These are phyloP conservation scores for Cacoxenus indagator DNA, from an alignment of 2,888 invertebrate species.

Conservation along the genomic window DNA sequence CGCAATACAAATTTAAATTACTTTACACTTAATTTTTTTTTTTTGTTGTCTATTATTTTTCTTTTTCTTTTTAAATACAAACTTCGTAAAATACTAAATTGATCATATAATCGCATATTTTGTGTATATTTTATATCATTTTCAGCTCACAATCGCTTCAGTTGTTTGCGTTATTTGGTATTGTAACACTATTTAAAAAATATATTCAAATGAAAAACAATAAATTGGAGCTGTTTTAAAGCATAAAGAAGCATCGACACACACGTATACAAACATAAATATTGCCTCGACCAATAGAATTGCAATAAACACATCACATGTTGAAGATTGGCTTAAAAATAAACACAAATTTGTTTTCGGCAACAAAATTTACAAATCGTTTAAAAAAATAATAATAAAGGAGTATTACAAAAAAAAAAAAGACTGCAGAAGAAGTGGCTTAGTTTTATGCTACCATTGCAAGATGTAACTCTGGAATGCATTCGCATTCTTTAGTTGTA, in stretches of 20 bases:
- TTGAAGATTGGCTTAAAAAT: background rate
- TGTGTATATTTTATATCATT: conserved; percentile 40
- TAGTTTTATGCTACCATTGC: background rate
- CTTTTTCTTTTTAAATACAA: conserved; percentile 47
- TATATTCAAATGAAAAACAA: background rate
- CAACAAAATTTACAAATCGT: background rate
- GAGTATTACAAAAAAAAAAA: background rate
- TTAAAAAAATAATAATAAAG: background rate
- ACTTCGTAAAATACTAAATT: conserved; percentile 49
- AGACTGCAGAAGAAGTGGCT: background rate
- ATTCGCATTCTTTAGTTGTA: conserved; percentile 9
- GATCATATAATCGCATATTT: conserved; percentile 40
- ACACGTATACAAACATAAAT: background rate
- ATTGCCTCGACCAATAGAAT: background rate
- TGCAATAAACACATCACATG: background rate
- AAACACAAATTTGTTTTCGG: background rate
- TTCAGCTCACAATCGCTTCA: conserved; percentile 32
- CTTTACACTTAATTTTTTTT: conserved; percentile 34
- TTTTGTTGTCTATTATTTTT: conserved; percentile 21
- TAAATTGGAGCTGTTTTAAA: background rate
- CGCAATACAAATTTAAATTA: conserved; percentile 13
- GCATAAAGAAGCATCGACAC: background rate
- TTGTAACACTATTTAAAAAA: conserved; percentile 9
- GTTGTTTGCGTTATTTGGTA: conserved; percentile 29
- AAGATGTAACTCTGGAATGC: background rate